Base-by-base conservation (phyloP, 2,113 vertebrate genomes). In the Chauna torquata region DNA sequence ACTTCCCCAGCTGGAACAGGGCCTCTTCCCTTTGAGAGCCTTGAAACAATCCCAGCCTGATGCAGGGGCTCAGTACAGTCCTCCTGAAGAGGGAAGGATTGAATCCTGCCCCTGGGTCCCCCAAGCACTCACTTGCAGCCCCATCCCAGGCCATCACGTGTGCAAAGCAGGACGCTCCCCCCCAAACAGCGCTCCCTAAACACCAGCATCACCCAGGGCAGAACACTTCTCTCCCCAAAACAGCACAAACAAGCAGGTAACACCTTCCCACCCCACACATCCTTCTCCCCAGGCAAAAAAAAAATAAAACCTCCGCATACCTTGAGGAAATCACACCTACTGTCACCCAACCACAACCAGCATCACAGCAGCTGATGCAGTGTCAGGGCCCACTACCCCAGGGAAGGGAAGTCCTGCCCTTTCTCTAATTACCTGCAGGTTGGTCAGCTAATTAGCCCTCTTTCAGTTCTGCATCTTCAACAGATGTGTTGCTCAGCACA, bases 351-450 rank as follows among this genome's bases (percentile, higher is more conserved):
- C 0, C 55, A 49, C 70, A 45, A 45, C 3, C 69, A 93, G 4
- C 49, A 32, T 0, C 0, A 0, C 34, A 30, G 6, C 38, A 62
- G 5, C 30, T 0, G 0, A 1, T 2, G 0, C 5, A 0, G 0
- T 5, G 8, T 74, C 4, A 5, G 49, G 64, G 12, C 25, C 81
- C 34, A 5, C 38, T 27, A 58, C 5, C 17, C 27, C 34, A 13
- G 44, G 44, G 15, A 74, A 20, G 34, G 64, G 11, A 30, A 66
- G 27, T 47, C 69, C 90, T 86, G 69, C 81, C 83, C 68, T 78
- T 42, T 62, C 64, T 20, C 30, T 89, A 81, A 75, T 92, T 61
- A 61, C 17, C 16, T 11, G 22, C 71, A 92, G 72, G 38, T 84
- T 72, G 32, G 34, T 52, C 50, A 66, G 64, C 89, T 92, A 62